phyloP scores from a whole-genome alignment of 2,888 invertebrate genomes.

The Lepeophtheirus nordmannii region DNA sequence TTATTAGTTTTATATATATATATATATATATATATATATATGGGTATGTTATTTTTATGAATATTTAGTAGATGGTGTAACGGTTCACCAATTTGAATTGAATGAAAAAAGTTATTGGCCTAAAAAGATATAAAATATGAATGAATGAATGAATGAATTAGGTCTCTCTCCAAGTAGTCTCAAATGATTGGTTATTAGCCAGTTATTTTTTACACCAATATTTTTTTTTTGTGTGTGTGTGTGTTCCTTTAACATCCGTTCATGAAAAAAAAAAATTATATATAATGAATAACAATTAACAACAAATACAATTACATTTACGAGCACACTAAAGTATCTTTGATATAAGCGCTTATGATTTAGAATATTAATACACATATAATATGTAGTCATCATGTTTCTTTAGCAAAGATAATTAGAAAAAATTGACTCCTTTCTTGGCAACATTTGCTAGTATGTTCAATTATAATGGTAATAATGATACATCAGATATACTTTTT shows the following conservation, averaged over 20 bases:
- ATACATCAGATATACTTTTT: constrained; percentile 2
- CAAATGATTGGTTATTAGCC: constrained; percentile 1
- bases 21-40: too few relatives aligned
- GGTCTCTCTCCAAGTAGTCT: constrained; percentile 7
- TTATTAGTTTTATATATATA: too few relatives aligned
- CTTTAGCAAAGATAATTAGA: constrained; percentile 8
- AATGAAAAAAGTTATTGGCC: constrained; percentile 2
- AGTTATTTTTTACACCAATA: too few relatives aligned
- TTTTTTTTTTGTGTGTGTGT: too few relatives aligned
- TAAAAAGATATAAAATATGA: constrained; percentile 1
- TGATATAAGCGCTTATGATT: constrained; percentile 4
- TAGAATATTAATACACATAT: neutral
- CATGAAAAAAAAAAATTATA: neutral
- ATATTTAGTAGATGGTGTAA: too few relatives aligned
- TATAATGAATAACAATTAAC: neutral
- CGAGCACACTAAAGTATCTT: neutral
- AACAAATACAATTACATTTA: neutral
- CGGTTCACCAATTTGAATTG: too few relatives aligned
- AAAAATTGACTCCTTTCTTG: neutral
- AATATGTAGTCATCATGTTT: neutral
- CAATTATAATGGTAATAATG: neutral
- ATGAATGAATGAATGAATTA: neutral
- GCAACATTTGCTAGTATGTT: neutral
- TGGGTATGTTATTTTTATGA: too few relatives aligned
- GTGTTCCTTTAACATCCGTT: neutral